Percentiles rank a stretch among this genome's conserved stretches.
phyloP scores from a whole-genome alignment of 2,797 vertebrate species.

The Dicrostonyx torquatus region DNA sequence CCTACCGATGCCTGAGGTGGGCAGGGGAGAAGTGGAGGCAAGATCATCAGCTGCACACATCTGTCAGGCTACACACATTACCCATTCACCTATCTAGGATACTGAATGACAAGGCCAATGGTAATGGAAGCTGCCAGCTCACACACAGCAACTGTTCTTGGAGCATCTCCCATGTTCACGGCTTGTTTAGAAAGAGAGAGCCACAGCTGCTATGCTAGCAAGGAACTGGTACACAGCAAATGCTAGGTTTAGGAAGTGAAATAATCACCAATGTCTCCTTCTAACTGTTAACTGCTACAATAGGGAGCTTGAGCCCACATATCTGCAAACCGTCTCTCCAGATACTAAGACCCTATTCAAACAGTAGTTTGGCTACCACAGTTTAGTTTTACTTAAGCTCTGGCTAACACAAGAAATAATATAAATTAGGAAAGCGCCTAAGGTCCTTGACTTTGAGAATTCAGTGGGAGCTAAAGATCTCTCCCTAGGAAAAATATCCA shows the following conservation, averaged over 20 bases:
- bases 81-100: neutral
- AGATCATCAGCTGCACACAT: neutral
- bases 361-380: neutral
- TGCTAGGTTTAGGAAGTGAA: neutral
- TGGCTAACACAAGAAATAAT: conserved; percentile 10
- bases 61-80: neutral
- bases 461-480: neutral
- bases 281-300: neutral
- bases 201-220: neutral
- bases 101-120: conserved; percentile 5
- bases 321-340: neutral
- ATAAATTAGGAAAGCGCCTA: conserved; percentile 11
- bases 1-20: neutral
- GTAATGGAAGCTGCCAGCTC: neutral
- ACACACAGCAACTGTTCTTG: neutral
- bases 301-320: neutral
- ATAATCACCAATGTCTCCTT: neutral
- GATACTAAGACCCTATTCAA: neutral
- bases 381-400: conserved; percentile 34
- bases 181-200: conserved; percentile 37
- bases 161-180: neutral
- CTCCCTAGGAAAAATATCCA: neutral
- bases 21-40: neutral
- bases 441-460: conserved; percentile 3
- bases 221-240: neutral